These are phyloP conservation scores for Cyclargus thomasi DNA, from an alignment of 1,140 invertebrate species.

Conservation along the genomic window DNA sequence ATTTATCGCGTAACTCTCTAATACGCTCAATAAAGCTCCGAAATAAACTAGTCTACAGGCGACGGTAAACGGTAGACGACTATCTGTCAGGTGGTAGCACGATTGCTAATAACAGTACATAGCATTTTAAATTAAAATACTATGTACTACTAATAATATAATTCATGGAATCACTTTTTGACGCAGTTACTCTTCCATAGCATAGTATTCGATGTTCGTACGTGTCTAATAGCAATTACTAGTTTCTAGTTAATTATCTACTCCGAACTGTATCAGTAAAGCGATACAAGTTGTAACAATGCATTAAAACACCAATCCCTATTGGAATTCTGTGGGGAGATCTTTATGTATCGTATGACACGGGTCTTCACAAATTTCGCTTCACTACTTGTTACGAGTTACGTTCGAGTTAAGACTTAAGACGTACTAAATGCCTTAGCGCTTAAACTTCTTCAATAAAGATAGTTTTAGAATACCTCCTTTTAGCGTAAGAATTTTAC, in stretches of 20 bases:
- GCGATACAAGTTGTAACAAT: not conserved
- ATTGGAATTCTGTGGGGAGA: not conserved
- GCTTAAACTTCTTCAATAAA: not conserved
- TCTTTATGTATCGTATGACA: not conserved
- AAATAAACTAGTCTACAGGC: too few relatives aligned
- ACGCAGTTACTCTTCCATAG: too few relatives aligned
- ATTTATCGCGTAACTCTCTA: too few relatives aligned
- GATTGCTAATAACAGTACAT: too few relatives aligned
- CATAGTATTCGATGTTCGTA: not conserved
- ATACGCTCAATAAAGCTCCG: too few relatives aligned
- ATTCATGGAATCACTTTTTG: too few relatives aligned
- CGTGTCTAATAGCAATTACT: slow-evolving; percentile 2
- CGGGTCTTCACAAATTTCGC: not conserved
- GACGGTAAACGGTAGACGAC: too few relatives aligned
- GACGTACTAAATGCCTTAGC: not conserved
- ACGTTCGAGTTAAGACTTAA: not conserved
- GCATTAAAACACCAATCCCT: not conserved
- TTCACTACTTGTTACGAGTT: not conserved
- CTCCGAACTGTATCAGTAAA: not conserved
- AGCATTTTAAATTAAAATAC: too few relatives aligned
- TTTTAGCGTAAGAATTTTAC: too few relatives aligned
- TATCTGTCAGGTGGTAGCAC: too few relatives aligned
- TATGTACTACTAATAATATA: too few relatives aligned
- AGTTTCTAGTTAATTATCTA: slow-evolving; percentile 2
- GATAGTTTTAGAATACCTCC: not conserved